These are phyloP conservation scores for Mormyrops boulengeri DNA, from an alignment of 2,797 vertebrate genomes.

Conservation along the genomic window DNA sequence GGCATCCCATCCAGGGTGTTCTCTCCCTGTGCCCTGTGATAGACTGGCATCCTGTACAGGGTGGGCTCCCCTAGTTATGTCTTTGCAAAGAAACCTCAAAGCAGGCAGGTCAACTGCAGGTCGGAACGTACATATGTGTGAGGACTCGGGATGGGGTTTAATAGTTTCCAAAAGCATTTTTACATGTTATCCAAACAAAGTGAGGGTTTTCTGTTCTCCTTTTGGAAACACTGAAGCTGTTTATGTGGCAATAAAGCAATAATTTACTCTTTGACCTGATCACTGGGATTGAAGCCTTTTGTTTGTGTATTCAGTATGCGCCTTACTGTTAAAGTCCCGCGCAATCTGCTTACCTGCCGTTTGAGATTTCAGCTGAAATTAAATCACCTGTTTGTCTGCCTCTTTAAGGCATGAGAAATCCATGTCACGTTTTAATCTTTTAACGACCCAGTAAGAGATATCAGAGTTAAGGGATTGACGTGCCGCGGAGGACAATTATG, in stretches of 20 bases:
- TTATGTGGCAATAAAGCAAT: not conserved
- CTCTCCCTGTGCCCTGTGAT: not conserved
- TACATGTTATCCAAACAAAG: not conserved
- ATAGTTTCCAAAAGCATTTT: not conserved
- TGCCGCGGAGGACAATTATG: not conserved
- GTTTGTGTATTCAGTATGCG: not conserved
- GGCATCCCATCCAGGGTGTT: not conserved
- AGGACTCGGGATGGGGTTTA: not conserved
- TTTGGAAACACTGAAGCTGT: not conserved
- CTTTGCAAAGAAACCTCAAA: not conserved
- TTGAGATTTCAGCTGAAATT: not conserved
- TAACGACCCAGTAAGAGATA: not conserved
- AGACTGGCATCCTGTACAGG: not conserved
- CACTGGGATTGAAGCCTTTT: not conserved
- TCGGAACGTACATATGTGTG: not conserved
- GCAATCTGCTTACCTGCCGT: not conserved
- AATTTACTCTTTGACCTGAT: not conserved
- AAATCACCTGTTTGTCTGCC: not conserved
- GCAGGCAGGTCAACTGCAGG: not conserved
- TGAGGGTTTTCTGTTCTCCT: not conserved
- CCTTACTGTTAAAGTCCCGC: not conserved
- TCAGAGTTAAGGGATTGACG: not conserved
- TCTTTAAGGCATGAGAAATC: not conserved
- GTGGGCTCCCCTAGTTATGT: not conserved
- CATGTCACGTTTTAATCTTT: not conserved